Conservation (phyloP, 1,140 invertebrate genomes). For the Episyrphus balteatus region DNA sequence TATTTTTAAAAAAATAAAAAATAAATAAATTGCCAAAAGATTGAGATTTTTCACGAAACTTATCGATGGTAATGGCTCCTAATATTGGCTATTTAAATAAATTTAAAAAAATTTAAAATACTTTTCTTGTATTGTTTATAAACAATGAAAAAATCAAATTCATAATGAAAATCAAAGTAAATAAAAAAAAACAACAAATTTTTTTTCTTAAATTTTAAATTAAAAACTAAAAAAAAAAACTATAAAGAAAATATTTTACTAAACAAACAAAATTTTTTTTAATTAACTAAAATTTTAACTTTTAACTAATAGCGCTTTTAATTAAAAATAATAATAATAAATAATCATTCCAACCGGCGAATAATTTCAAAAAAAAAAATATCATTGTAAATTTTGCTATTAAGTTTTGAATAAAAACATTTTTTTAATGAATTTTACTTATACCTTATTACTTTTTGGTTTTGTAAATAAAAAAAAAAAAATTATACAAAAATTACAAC, state of each 20-base stretch:
- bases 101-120: constrained; percentile 11
- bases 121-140: no score
- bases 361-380: no score
- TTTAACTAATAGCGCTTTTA: no score
- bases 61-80: constrained; percentile 39
- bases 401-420: no score
- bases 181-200: constrained; percentile 11
- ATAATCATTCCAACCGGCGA: no score
- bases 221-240: not conserved
- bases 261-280: no score
- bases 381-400: no score
- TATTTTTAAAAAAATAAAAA: constrained; percentile 6
- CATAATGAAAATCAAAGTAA: constrained; percentile 11
- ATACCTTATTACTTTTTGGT: constrained; percentile 34
- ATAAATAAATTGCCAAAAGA: constrained; percentile 31
- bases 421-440: not conserved
- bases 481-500: constrained; percentile 1
- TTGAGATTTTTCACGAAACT: constrained; percentile 38
- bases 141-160: constrained; percentile 11
- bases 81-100: constrained; percentile 21
- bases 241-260: no score
- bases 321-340: no score
- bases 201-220: not conserved
- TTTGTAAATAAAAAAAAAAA: constrained; percentile 25
- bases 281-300: no score